Conservation (phyloP, 2,113 vertebrate genomes). For the Sorex araneus region DNA sequence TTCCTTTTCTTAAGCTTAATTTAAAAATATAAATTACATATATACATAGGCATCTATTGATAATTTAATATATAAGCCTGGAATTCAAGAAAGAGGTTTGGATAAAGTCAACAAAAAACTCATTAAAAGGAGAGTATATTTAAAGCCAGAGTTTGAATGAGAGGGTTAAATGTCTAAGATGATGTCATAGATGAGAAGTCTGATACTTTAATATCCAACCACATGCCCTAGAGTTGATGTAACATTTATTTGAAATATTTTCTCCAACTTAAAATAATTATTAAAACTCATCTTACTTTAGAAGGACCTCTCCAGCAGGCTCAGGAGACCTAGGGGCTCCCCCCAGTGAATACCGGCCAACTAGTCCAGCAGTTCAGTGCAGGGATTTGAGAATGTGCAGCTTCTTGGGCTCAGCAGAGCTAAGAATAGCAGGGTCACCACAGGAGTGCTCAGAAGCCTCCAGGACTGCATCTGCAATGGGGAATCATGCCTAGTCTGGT, state of each 20-base stretch:
- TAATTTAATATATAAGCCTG: not conserved
- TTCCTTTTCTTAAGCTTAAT: not conserved
- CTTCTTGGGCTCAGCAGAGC: too few species aligned
- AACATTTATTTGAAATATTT: not conserved
- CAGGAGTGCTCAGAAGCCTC: too few species aligned
- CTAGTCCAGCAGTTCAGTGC: too few species aligned
- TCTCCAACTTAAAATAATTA: not conserved
- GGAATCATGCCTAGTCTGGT: too few species aligned
- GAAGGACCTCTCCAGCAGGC: too few species aligned
- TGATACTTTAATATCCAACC: not conserved
- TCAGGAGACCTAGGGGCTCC: too few species aligned
- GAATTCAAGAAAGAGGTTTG: not conserved
- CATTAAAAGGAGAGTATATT: not conserved
- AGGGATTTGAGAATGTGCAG: too few species aligned
- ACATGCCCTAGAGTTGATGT: not conserved
- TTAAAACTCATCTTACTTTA: too few species aligned
- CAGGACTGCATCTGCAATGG: too few species aligned
- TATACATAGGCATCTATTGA: not conserved
- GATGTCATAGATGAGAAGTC: not conserved
- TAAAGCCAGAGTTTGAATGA: not conserved
- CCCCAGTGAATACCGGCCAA: too few species aligned
- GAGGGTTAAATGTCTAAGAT: not conserved
- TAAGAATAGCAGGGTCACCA: too few species aligned
- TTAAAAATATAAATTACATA: not conserved
- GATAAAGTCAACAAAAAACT: not conserved